Evolutionary conservation across 2,888 invertebrate species (phyloP).

Genomic region (Therioaphis trifolii): DNA sequence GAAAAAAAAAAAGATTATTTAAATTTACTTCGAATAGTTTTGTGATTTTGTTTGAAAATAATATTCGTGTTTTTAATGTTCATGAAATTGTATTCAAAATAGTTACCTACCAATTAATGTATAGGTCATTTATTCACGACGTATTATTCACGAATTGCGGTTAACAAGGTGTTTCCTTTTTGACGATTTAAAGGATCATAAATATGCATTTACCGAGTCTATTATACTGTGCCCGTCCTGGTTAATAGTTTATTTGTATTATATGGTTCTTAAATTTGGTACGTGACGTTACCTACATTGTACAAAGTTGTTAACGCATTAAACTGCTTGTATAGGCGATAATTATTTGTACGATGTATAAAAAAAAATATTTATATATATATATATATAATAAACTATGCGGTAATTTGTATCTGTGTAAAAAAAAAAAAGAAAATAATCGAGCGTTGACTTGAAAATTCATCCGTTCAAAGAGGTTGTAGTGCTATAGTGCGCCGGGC

Average conservation of each 20-base stretch:
- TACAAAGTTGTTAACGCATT: no score
- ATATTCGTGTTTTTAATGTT: background rate
- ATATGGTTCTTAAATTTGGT: background rate
- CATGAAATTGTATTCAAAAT: background rate
- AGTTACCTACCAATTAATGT: background rate
- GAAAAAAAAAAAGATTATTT: no score
- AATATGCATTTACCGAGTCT: constrained; percentile 35
- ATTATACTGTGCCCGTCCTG: background rate
- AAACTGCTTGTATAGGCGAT: background rate
- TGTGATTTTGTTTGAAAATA: no score
- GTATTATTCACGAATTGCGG: constrained; percentile 43
- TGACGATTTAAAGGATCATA: constrained; percentile 34
- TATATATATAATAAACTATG: no score
- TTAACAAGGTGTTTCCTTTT: constrained; percentile 60
- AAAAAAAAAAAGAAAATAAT: background rate
- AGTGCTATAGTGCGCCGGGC: background rate
- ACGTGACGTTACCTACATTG: background rate
- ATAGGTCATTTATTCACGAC: background rate
- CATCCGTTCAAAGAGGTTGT: no score
- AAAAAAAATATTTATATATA: no score
- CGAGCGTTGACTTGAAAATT: background rate
- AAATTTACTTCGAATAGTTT: no score
- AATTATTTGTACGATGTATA: no score
- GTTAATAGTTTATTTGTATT: background rate
- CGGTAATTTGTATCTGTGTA: no score